Conservation (phyloP, 2,797 vertebrate genomes). For the Malurus splendens region DNA sequence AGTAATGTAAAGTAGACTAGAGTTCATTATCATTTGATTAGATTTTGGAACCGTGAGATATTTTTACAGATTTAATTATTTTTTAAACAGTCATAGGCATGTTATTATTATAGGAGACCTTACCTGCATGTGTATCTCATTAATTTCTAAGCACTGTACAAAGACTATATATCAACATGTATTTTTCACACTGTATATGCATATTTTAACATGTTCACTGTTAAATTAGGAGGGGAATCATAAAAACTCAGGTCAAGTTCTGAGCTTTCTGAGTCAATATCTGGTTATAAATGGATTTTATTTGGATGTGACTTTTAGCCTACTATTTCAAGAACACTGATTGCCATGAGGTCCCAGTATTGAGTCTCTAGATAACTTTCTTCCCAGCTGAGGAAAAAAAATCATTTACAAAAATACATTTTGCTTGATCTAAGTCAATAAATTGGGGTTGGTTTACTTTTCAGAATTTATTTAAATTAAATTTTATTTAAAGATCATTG, state of each 20-base stretch:
- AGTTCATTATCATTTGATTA: neutral
- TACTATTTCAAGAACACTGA: neutral
- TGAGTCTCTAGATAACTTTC: neutral
- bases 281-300: neutral
- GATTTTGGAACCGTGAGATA: neutral
- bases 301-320: neutral
- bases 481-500: neutral
- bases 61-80: neutral
- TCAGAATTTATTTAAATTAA: neutral
- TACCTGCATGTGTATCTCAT: neutral
- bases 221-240: neutral
- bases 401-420: neutral
- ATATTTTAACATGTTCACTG: neutral
- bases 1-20: neutral
- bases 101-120: neutral
- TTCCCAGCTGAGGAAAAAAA: neutral
- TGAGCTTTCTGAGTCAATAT: neutral
- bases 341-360: neutral
- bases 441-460: neutral
- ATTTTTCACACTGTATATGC: neutral
- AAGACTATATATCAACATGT: neutral
- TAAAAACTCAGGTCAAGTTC: neutral
- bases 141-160: neutral
- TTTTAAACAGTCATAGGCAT: neutral
- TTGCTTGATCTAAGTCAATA: neutral